A percentile compares a stretch with the other conserved stretches of the same genome.
phyloP scores from a whole-genome alignment of 1,140 invertebrate genomes.

The Berghia stephanieae region DNA sequence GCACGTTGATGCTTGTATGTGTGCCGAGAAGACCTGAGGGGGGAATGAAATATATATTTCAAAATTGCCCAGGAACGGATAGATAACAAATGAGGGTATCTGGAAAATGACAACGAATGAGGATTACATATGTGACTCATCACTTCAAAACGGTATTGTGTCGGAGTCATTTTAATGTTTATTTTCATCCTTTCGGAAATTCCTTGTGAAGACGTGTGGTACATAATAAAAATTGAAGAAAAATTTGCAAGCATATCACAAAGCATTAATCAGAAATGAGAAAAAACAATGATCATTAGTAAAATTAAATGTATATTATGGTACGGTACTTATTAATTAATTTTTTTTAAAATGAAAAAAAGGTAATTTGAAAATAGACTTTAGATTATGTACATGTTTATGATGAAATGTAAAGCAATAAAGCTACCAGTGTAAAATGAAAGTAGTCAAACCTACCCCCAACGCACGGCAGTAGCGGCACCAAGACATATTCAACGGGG shows the following conservation, averaged over 20 bases:
- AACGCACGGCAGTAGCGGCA: conserved; percentile 34
- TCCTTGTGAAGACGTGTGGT: not conserved
- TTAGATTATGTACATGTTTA: too few species aligned
- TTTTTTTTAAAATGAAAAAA: not conserved
- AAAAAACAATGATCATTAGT: not conserved
- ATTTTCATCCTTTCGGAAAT: not conserved
- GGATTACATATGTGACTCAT: too few species aligned
- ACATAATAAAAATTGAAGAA: too few species aligned
- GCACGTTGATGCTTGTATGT: conserved; percentile 41
- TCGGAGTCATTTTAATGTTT: not conserved
- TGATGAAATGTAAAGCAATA: not conserved
- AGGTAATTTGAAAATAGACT: too few species aligned
- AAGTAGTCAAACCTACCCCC: conserved; percentile 1
- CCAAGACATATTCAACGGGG: conserved; percentile 36
- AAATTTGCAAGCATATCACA: too few species aligned
- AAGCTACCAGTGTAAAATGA: conserved; percentile 23
- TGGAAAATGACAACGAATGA: not conserved
- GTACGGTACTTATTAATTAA: not conserved
- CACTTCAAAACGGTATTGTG: too few species aligned
- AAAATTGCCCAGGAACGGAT: not conserved
- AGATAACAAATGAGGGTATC: not conserved
- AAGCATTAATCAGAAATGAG: too few species aligned
- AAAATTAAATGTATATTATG: not conserved
- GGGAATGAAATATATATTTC: not conserved
- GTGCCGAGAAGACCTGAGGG: conserved; percentile 41